A percentile compares a stretch with the other conserved stretches of the same genome.
Evolutionary conservation across 2,113 vertebrate species (phyloP).

Genomic region (Rhinolophus sinicus): DNA sequence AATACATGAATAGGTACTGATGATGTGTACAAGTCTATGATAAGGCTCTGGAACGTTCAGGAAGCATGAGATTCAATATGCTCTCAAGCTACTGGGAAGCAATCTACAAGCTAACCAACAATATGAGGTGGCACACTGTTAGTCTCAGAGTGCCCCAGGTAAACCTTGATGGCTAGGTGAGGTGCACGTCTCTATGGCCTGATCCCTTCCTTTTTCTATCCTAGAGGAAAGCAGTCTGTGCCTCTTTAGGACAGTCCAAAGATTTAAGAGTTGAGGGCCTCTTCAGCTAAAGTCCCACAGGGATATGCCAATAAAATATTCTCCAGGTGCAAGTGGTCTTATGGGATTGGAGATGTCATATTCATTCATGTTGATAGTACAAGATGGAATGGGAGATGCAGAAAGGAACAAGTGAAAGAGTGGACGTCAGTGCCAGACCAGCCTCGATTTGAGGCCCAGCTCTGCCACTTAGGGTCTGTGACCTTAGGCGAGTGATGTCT

Average conservation of each 20-base stretch:
- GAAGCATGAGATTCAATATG: background rate
- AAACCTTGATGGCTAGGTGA: background rate
- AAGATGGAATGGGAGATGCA: background rate
- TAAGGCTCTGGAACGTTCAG: background rate
- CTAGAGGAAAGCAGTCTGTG: background rate
- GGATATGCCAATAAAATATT: background rate
- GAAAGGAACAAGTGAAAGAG: background rate
- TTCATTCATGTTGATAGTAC: no score
- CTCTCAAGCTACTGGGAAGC: background rate
- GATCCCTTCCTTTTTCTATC: background rate
- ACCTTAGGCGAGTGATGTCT: background rate
- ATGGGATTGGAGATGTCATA: background rate
- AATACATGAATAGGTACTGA: background rate
- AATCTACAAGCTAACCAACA: background rate
- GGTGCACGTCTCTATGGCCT: no score
- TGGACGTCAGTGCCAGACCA: background rate
- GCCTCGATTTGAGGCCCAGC: background rate
- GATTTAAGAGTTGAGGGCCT: background rate
- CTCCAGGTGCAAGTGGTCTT: background rate
- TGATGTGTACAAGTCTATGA: background rate
- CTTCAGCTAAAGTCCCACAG: background rate
- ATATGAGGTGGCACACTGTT: rapidly evolving
- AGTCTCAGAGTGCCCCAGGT: background rate
- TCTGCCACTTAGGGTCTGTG: background rate
- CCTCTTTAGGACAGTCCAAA: background rate